phyloP scores from a whole-genome alignment of 2,888 invertebrate genomes.

The Ceraclea dissimilis region DNA sequence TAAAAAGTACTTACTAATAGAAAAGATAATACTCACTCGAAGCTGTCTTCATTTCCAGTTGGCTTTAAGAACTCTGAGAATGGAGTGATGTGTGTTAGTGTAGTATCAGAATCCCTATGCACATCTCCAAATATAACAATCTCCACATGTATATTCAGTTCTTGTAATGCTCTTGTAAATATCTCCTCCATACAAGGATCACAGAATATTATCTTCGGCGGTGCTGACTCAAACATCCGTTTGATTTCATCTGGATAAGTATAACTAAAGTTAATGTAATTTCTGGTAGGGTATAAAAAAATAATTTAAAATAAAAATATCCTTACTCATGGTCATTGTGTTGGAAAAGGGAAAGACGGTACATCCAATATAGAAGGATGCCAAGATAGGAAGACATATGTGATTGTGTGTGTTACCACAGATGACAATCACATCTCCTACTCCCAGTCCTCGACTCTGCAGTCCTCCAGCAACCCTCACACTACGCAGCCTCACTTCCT shows the following conservation, averaged over 20 bases:
- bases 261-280: too few relatives aligned
- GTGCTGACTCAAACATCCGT: slow-evolving; percentile 1
- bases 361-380: slow-evolving; percentile 39
- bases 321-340: slow-evolving; percentile 25
- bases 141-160: not conserved
- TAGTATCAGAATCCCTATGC: not conserved
- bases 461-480: slow-evolving; percentile 40
- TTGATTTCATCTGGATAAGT: slow-evolving; percentile 9
- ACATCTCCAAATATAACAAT: slow-evolving; percentile 11
- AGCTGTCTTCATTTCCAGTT: slow-evolving; percentile 14
- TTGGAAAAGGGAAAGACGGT: slow-evolving; percentile 28
- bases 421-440: slow-evolving; percentile 39
- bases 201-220: slow-evolving; percentile 14
- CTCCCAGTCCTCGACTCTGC: slow-evolving; percentile 33
- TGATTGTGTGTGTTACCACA: slow-evolving; percentile 43
- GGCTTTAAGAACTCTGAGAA: slow-evolving; percentile 20
- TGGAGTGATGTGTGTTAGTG: slow-evolving; percentile 24
- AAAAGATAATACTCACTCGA: slow-evolving; percentile 22
- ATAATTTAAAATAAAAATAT: not conserved
- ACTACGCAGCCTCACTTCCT: slow-evolving; percentile 35
- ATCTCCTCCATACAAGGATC: slow-evolving; percentile 5
- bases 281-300: too few relatives aligned
- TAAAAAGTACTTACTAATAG: not conserved
- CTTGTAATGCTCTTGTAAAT: slow-evolving; percentile 1
- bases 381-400: slow-evolving; percentile 39